phyloP scores from a whole-genome alignment of 2,113 vertebrate species.

The Anser brachyrhynchus region DNA sequence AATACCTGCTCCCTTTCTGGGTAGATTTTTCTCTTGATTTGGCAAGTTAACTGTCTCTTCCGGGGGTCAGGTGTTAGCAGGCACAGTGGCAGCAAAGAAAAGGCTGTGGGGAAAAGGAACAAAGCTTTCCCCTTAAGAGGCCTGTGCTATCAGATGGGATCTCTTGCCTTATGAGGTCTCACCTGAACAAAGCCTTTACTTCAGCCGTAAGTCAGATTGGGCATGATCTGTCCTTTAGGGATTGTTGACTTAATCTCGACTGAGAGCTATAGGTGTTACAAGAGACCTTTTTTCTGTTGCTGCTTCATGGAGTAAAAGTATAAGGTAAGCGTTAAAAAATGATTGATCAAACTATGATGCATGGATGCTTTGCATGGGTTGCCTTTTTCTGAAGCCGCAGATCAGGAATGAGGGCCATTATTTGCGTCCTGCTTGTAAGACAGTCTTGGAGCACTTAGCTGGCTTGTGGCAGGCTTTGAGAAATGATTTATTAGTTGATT shows the following conservation, averaged over 20 bases:
- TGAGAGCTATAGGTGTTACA: neutral
- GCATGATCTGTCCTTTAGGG: neutral
- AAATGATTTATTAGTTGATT: slow-evolving; percentile 21
- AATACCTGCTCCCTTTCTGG: neutral
- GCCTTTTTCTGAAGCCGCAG: neutral
- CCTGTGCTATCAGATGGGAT: neutral
- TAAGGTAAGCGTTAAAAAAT: neutral
- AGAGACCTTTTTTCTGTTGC: neutral
- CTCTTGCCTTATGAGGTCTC: neutral
- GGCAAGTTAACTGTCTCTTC: neutral
- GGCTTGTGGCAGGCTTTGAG: neutral
- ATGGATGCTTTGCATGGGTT: neutral
- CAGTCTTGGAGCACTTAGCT: neutral
- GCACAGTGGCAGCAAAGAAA: neutral
- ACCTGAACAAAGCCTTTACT: neutral
- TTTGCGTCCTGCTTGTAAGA: neutral
- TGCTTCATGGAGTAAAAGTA: neutral
- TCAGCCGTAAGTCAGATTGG: neutral
- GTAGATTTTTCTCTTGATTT: neutral
- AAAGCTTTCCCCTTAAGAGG: neutral
- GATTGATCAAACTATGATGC: neutral
- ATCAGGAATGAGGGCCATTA: neutral
- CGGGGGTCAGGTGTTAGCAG: neutral
- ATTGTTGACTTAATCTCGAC: neutral
- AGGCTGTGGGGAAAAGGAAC: neutral